Evolutionary conservation across 2,113 vertebrate genomes (phyloP).

Genomic region (Dromiciops gliroides): DNA sequence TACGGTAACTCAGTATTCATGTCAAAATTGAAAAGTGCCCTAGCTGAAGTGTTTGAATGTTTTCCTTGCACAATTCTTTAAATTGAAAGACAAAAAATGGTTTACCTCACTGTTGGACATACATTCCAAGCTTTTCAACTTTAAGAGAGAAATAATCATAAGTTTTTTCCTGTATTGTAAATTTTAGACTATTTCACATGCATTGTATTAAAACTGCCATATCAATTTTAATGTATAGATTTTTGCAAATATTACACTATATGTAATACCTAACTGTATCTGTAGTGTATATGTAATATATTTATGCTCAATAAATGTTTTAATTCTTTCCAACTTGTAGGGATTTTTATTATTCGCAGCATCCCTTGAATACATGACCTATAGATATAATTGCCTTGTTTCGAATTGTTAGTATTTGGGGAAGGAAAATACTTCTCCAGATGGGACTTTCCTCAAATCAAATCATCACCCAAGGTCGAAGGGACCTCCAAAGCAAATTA

Average conservation of each 20-base stretch:
- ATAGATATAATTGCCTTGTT: conserved; percentile 71
- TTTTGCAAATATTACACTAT: conserved; percentile 99
- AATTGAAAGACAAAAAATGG: conserved; percentile 87
- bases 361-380: conserved; percentile 60
- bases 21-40: conserved; percentile 86
- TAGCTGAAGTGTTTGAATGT: conserved; percentile 91
- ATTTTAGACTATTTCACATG: conserved; percentile 99
- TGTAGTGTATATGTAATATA: conserved; percentile 99
- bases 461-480: not conserved
- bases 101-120: conserved; percentile 97
- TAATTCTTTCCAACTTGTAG: conserved; percentile 89
- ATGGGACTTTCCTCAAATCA: conserved; percentile 2
- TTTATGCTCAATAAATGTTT: conserved; percentile 99
- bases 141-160: conserved; percentile 87
- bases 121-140: conserved; percentile 99
- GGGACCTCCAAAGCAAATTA: not conserved
- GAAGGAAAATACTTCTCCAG: not conserved
- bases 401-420: conserved; percentile 42
- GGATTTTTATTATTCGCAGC: conserved; percentile 76
- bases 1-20: conserved; percentile 84
- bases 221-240: conserved; percentile 99
- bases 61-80: conserved; percentile 95
- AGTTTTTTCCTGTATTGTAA: conserved; percentile 99
- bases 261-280: conserved; percentile 99
- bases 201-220: conserved; percentile 99